Percentiles rank a stretch among this genome's conserved stretches.
Evolutionary conservation across 1,140 invertebrate genomes (phyloP).

Genomic region (Pseudachorutes palmiensis): DNA sequence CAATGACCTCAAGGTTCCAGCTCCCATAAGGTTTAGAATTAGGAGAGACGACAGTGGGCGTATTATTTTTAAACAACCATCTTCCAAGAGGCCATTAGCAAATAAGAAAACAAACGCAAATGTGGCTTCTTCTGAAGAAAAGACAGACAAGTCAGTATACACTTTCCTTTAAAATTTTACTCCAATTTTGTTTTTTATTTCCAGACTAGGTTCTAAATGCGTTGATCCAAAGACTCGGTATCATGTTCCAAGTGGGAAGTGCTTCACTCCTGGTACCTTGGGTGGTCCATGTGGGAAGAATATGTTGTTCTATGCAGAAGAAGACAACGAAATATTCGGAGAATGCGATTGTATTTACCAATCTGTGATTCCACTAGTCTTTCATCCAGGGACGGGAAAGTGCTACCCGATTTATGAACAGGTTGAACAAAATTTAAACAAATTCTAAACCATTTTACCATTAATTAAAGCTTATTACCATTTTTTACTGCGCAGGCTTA

Average conservation of each 20-base stretch:
- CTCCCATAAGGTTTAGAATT: too few relatives aligned
- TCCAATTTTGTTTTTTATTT: neutral
- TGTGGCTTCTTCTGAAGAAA: too few relatives aligned
- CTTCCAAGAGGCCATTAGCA: too few relatives aligned
- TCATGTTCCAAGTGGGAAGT: neutral
- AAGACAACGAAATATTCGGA: constrained; percentile 8
- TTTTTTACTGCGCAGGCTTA: too few relatives aligned
- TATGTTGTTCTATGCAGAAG: neutral
- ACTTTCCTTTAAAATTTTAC: too few relatives aligned
- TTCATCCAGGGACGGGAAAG: neutral
- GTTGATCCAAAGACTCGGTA: neutral
- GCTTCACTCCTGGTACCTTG: neutral
- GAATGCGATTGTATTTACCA: constrained; percentile 2
- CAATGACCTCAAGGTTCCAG: too few relatives aligned
- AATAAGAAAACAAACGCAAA: too few relatives aligned
- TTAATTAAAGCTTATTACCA: neutral
- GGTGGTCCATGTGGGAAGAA: neutral
- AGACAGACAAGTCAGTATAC: too few relatives aligned
- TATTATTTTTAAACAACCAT: too few relatives aligned
- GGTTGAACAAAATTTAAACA: neutral
- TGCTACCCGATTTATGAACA: constrained; percentile 12
- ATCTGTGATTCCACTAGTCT: constrained; percentile 2
- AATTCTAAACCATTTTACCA: neutral
- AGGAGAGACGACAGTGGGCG: too few relatives aligned
- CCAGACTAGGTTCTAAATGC: neutral